phyloP scores from a whole-genome alignment of 2,113 vertebrate species.

The Tonatia bakeri region DNA sequence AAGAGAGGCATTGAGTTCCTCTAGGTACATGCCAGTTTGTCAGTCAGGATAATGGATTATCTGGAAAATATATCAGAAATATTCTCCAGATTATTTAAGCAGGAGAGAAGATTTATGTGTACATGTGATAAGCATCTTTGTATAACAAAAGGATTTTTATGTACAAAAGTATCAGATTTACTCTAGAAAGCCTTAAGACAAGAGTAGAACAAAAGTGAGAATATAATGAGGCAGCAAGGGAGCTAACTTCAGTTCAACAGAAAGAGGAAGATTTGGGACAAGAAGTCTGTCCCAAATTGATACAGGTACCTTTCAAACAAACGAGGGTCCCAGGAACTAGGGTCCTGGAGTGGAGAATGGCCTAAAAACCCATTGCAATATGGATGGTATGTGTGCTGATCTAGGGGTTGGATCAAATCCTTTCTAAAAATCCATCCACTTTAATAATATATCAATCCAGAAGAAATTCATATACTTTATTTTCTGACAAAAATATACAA shows the following conservation, averaged over 20 bases:
- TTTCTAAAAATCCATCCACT: neutral
- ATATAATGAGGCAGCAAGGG: neutral
- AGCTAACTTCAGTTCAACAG: neutral
- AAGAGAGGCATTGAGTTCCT: neutral
- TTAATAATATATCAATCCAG: neutral
- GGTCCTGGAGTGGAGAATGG: neutral
- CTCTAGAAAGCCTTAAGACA: neutral
- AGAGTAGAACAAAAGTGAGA: neutral
- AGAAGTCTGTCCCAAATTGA: neutral
- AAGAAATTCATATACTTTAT: neutral
- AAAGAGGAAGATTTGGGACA: neutral
- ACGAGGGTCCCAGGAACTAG: neutral
- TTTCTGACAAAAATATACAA: neutral
- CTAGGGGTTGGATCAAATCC: neutral
- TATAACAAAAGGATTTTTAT: neutral
- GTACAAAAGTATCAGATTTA: neutral
- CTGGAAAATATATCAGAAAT: neutral
- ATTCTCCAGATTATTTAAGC: neutral
- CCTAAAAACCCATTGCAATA: neutral
- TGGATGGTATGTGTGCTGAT: neutral
- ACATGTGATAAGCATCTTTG: neutral
- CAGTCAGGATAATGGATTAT: neutral
- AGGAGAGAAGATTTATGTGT: neutral
- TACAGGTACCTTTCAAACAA: neutral
- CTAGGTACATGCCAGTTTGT: neutral